A percentile compares a stretch with the other conserved stretches of the same genome.
phyloP scores from a whole-genome alignment of 2,888 invertebrate species.

The Limenitis camilla region DNA sequence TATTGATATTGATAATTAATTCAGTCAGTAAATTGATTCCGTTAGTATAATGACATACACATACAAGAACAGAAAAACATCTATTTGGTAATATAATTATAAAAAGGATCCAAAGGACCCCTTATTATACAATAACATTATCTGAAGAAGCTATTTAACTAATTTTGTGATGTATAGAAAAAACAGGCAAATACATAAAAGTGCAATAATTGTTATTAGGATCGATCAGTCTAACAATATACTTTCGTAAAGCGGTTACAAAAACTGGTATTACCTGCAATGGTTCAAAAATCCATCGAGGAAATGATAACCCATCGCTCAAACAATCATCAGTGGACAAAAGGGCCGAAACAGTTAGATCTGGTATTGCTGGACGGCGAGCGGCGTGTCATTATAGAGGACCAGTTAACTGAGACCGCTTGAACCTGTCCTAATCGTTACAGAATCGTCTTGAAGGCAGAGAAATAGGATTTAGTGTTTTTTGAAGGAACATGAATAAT shows the following conservation, averaged over 20 bases:
- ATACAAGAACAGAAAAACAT: too few species aligned
- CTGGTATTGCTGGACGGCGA: slow-evolving; percentile 43
- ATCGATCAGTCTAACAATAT: neutral
- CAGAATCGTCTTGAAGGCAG: slow-evolving; percentile 6
- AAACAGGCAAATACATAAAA: neutral
- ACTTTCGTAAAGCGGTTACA: slow-evolving; percentile 18
- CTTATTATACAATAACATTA: too few species aligned
- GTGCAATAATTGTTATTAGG: neutral
- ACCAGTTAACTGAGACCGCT: slow-evolving; percentile 42
- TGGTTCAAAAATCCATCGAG: slow-evolving; percentile 26
- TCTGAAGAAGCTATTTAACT: too few species aligned
- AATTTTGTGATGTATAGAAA: too few species aligned
- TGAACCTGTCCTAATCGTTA: slow-evolving; percentile 30
- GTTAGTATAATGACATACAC: too few species aligned
- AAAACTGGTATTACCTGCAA: slow-evolving; percentile 43
- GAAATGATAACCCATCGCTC: slow-evolving; percentile 51
- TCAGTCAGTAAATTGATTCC: too few species aligned
- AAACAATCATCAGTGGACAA: slow-evolving; percentile 57
- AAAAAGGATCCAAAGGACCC: too few species aligned
- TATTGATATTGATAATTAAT: too few species aligned
- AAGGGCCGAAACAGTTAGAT: slow-evolving; percentile 62
- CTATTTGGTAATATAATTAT: too few species aligned
- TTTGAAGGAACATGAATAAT: too few species aligned
- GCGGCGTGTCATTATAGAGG: slow-evolving; percentile 56
- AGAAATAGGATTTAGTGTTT: too few species aligned